Percentiles rank a stretch among this genome's conserved stretches.
phyloP scores from a whole-genome alignment of 2,797 vertebrate species.

The Hylomyscus alleni region DNA sequence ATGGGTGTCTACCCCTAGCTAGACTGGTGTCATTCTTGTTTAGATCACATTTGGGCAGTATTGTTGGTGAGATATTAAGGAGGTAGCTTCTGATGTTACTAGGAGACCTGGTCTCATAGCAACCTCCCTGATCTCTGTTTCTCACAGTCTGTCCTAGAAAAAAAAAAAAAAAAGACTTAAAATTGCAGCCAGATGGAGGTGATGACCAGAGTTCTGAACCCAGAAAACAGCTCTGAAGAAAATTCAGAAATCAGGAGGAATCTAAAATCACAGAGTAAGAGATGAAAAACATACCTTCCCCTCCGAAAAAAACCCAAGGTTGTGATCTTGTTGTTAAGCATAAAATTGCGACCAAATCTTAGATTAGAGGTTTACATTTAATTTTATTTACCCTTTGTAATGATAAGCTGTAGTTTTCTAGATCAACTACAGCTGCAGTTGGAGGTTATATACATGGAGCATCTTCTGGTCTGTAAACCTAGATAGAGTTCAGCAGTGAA shows the following conservation, averaged over 20 bases:
- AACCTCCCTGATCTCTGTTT: not conserved
- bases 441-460: too few species aligned
- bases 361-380: not conserved
- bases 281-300: not conserved
- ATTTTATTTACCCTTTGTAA: not conserved
- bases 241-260: not conserved
- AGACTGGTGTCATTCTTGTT: not conserved
- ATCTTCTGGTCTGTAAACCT: not conserved
- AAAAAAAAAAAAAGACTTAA: not conserved
- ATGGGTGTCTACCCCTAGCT: not conserved
- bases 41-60: not conserved
- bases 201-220: not conserved
- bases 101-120: not conserved
- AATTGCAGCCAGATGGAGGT: not conserved
- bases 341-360: not conserved
- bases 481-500: not conserved
- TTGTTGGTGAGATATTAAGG: not conserved
- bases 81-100: not conserved
- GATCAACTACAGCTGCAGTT: not conserved
- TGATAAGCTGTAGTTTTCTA: not conserved
- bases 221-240: not conserved
- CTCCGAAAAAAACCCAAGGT: not conserved
- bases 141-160: not conserved
- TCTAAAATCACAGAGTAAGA: not conserved
- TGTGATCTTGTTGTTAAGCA: not conserved